Conservation (phyloP, 2,113 vertebrate genomes). For the Salminus brasiliensis region DNA sequence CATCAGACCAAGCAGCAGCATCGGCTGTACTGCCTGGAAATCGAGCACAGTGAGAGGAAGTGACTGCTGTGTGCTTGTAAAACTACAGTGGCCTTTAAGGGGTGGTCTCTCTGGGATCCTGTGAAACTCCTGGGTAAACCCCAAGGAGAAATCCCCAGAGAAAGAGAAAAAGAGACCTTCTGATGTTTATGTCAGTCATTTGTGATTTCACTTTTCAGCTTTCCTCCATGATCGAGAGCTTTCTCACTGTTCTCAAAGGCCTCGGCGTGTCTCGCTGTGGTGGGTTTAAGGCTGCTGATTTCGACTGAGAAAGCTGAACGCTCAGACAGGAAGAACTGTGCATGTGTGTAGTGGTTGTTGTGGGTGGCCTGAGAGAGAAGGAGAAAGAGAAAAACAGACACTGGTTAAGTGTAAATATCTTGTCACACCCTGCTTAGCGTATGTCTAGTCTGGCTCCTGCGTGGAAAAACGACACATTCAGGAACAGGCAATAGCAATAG, state of each 20-base stretch:
- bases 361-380: slow-evolving; percentile 68
- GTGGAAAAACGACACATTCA: slow-evolving; percentile 53
- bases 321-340: slow-evolving; percentile 66
- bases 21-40: slow-evolving; percentile 34
- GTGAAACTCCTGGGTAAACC: slow-evolving; percentile 63
- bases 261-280: slow-evolving; percentile 51
- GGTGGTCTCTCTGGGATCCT: slow-evolving; percentile 54
- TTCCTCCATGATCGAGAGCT: not conserved
- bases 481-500: slow-evolving; percentile 53
- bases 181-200: slow-evolving; percentile 54
- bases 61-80: slow-evolving; percentile 39
- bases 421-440: slow-evolving; percentile 72
- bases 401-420: slow-evolving; percentile 64
- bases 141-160: slow-evolving; percentile 63
- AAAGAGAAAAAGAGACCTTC: not conserved
- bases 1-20: slow-evolving; percentile 2
- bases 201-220: slow-evolving; percentile 26
- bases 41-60: slow-evolving; percentile 24
- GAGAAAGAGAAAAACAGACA: slow-evolving; percentile 66
- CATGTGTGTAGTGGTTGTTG: slow-evolving; percentile 62
- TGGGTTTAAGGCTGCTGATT: slow-evolving; percentile 64
- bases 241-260: slow-evolving; percentile 13
- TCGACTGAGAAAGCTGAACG: slow-evolving; percentile 59
- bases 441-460: slow-evolving; percentile 65
- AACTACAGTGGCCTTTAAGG: slow-evolving; percentile 13